These are phyloP conservation scores for Odobenus rosmarus DNA, from an alignment of 2,113 vertebrate genomes.

Conservation along the genomic window DNA sequence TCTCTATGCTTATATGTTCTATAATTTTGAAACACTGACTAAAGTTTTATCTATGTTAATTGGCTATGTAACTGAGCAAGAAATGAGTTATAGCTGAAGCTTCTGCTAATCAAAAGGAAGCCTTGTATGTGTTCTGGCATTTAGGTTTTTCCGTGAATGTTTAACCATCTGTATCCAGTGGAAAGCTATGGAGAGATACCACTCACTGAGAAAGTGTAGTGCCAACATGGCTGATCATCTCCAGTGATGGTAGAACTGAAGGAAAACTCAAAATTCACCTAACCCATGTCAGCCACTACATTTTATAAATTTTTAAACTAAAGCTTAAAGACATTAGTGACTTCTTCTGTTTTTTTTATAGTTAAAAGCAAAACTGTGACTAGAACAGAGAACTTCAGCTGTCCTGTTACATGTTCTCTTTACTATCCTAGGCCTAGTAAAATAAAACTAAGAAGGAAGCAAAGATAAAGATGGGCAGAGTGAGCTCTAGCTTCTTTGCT, in stretches of 20 bases:
- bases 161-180: neutral
- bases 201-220: neutral
- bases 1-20: neutral
- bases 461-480: neutral
- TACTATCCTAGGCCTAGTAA: neutral
- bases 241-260: neutral
- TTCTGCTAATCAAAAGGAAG: slow-evolving; percentile 32
- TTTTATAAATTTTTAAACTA: slow-evolving; percentile 17
- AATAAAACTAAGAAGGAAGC: slow-evolving; percentile 62
- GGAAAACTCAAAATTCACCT: neutral
- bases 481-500: neutral
- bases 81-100: slow-evolving; percentile 26
- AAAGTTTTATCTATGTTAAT: neutral
- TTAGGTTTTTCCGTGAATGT: slow-evolving; percentile 7
- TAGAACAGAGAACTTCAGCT: neutral
- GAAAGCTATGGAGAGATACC: neutral
- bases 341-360: slow-evolving; percentile 56
- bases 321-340: neutral
- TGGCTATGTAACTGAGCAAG: neutral
- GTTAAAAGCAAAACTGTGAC: slow-evolving; percentile 29
- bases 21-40: slow-evolving; percentile 14
- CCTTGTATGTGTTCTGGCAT: neutral
- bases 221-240: neutral
- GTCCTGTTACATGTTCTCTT: neutral
- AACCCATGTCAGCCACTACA: neutral